A percentile compares a stretch with the other conserved stretches of the same genome.
Conservation (phyloP, 2,113 vertebrate species). For the Macquaria ambigua region DNA sequence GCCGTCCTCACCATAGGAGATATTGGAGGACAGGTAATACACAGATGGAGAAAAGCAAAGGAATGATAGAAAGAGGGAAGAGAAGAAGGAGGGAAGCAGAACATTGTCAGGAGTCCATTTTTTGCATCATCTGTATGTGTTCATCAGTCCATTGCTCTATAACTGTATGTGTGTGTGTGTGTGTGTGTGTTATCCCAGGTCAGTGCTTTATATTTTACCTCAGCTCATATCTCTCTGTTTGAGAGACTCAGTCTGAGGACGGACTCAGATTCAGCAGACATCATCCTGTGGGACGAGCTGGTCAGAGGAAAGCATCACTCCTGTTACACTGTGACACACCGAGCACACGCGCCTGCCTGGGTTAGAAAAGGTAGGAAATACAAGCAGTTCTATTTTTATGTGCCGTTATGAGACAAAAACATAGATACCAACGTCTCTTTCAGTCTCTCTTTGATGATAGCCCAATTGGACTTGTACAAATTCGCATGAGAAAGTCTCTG, state of each 20-base stretch:
- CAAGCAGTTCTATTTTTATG: not conserved
- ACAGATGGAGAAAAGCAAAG: not conserved
- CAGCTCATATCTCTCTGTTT: constrained; percentile 82
- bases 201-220: constrained; percentile 81
- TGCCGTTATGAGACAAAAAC: not conserved
- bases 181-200: constrained; percentile 77
- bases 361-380: constrained; percentile 86
- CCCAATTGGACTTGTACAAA: not conserved
- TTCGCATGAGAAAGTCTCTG: not conserved
- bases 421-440: not conserved
- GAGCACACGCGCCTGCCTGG: constrained; percentile 84
- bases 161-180: constrained; percentile 23
- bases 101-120: not conserved
- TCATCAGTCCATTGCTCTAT: not conserved
- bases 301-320: constrained; percentile 83
- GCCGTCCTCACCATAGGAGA: constrained; percentile 87
- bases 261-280: constrained; percentile 75
- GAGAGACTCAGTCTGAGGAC: constrained; percentile 68
- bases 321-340: constrained; percentile 83
- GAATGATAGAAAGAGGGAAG: not conserved
- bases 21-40: constrained; percentile 86
- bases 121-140: not conserved
- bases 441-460: not conserved
- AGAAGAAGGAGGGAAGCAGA: not conserved
- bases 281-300: constrained; percentile 86